Conservation (phyloP, 2,888 invertebrate species). For the Lasioglossum marginatum region DNA sequence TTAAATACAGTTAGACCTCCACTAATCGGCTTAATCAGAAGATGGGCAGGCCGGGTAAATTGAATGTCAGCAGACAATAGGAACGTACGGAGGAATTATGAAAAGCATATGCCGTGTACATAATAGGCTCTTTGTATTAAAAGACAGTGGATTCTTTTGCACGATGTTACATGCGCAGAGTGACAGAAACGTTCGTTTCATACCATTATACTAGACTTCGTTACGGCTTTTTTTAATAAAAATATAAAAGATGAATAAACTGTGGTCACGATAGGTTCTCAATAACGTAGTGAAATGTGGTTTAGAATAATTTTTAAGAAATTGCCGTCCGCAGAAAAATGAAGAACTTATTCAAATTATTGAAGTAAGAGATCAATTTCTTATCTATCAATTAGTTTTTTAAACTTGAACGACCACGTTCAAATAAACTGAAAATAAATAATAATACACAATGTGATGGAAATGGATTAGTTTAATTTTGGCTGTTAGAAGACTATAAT, state of each 20-base stretch:
- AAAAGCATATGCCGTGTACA: not conserved
- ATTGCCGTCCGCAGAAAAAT: not conserved
- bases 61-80: slow-evolving; percentile 7
- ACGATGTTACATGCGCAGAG: not conserved
- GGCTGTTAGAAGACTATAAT: not conserved
- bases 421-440: too few relatives aligned
- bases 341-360: not conserved
- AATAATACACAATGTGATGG: too few relatives aligned
- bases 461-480: not conserved
- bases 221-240: not conserved
- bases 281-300: not conserved
- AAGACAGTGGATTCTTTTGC: not conserved
- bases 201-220: not conserved
- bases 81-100: slow-evolving; percentile 3
- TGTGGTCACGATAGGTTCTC: not conserved
- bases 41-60: not conserved
- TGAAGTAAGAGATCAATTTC: not conserved
- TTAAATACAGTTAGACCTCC: slow-evolving; percentile 3
- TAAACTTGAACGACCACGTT: too few relatives aligned
- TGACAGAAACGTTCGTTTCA: not conserved
- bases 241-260: not conserved
- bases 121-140: not conserved
- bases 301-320: not conserved
- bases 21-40: not conserved
- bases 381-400: not conserved